Evolutionary conservation across 2,888 invertebrate species (phyloP), one percentile per base, ranked within the genome.

Genomic region (Nysson spinosus): DNA sequence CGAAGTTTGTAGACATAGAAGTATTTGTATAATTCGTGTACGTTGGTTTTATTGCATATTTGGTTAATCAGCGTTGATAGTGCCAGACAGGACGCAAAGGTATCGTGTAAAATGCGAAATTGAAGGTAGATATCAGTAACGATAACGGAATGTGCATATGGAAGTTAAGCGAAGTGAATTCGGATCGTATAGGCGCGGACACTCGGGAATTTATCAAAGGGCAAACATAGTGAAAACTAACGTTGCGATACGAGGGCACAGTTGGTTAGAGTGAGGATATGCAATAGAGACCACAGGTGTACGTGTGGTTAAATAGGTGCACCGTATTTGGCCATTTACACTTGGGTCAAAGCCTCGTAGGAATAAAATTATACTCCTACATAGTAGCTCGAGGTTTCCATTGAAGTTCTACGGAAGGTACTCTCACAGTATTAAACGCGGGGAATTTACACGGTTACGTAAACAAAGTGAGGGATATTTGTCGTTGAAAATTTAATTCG

Each of bases 211-310:
- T 72, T 65, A 56, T 71, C 75, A 55, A 67, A 70, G 47, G 60
- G 44, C 54, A 57, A 66, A 58, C 70, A 56, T 34, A 30, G 51
- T 34, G 67, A 57, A 74, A 73, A 71, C 67, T 70, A 63, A 63
- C 47, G 51, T 20, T 19, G 37, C 46, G 34, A 42, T 42, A 30
- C 32, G 5, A 32, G 43, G 32, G 9, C 44, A n/a, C n/a, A n/a
- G n/a, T n/a, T n/a, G n/a, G n/a, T n/a, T n/a, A n/a, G n/a, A n/a
- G 32, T 28, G 37, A 32, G 49, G 30, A 40, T 35, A 44, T 35
- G 44, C 47, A 32, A 39, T 2, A 11, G 7, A 39, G 35, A 64
- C 54, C 57, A 30, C 65, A 69, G 55, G 54, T 73, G 69, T 49
- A 42, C 44, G 35, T 52, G 44, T 35, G 34, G 39, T 43, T 26